Base-by-base conservation (phyloP, 1,140 invertebrate species). In the Coptotermes formosanus region DNA sequence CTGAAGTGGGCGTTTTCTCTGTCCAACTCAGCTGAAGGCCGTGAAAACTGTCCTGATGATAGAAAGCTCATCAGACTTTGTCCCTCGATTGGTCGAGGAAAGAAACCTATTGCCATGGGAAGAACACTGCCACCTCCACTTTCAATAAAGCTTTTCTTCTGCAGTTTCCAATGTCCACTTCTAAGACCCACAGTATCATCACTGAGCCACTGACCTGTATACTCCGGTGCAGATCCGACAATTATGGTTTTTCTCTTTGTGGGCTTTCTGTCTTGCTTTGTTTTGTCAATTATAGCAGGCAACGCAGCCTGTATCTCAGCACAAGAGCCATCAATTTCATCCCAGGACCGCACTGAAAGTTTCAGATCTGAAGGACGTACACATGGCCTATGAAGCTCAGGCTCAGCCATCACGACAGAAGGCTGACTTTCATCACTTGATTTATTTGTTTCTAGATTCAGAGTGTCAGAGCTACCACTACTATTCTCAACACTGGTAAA, bases 1-100 rank as follows among this genome's bases (percentile, higher is more conserved):
- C 93, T 95, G 90, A 97, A 97, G 91, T 97, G 96, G 0, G 96
- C 96, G 91, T 97, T 97, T 91, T 97, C 96, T 89, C 95, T 93
- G 88, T 97, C 96, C 84, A 97, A 90, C 89, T 97, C 95, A 16
- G 95, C 96, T 89, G 95, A 95, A 38, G 94, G 93, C 88, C 93
- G 91, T 45, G 94, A 92, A 89, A 95, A 95, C 86, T 95, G 94
- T 84, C 94, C 93, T 38, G 95, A 95, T 8, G 95, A 94, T 4
- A 97, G 89, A 89, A 96, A 97, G 85, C 94, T 94, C 9, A 93
- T 93, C 19, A 97, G 90, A 89, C 94, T 95, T 91, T 97, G 96
- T 6, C 96, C 95, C 89, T 95, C 93, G 55, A 91, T 90, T 25
- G 96, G 95, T 87, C 91, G 91, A 8, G 93, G 93, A 89, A 95